Percentiles rank a stretch among this genome's conserved stretches.
Conservation (phyloP, 2,113 vertebrate species). For the Cranoglanis bouderius region DNA sequence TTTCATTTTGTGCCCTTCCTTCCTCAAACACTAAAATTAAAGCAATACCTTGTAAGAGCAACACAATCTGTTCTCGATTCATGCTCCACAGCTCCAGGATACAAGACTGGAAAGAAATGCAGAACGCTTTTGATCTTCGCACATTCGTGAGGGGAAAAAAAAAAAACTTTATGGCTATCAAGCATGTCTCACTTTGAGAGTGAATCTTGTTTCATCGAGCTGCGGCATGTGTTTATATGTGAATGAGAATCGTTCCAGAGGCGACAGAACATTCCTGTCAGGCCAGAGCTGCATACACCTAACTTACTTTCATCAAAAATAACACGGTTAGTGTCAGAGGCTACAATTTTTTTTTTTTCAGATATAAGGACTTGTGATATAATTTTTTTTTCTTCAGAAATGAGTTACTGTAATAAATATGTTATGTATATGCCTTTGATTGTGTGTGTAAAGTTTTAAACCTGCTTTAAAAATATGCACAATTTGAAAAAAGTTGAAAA, state of each 20-base stretch:
- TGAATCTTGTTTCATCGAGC: conserved; percentile 76
- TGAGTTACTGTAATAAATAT: background rate
- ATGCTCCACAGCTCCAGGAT: conserved; percentile 76
- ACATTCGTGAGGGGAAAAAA: conserved; percentile 65
- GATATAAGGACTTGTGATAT: too few relatives aligned
- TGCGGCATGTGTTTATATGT: conserved; percentile 73
- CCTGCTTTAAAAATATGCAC: background rate
- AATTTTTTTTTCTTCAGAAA: background rate
- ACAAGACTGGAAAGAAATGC: conserved; percentile 73
- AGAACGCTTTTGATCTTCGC: conserved; percentile 76
- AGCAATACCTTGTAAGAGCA: conserved; percentile 79
- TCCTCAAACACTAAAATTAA: conserved; percentile 73
- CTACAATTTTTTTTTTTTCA: background rate
- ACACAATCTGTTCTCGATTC: conserved; percentile 79
- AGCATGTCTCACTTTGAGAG: conserved; percentile 76
- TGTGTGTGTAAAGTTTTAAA: background rate
- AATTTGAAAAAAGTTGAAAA: background rate
- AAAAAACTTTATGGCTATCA: conserved; percentile 80
- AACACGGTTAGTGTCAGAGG: background rate
- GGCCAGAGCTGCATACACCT: conserved; percentile 68
- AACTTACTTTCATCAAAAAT: conserved; percentile 57
- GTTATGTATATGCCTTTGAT: background rate
- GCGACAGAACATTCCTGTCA: conserved; percentile 68
- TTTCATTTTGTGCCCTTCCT: conserved; percentile 55
- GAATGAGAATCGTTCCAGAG: conserved; percentile 76